phyloP scores from a whole-genome alignment of 2,888 invertebrate species.

The Leucoptera coffeella region DNA sequence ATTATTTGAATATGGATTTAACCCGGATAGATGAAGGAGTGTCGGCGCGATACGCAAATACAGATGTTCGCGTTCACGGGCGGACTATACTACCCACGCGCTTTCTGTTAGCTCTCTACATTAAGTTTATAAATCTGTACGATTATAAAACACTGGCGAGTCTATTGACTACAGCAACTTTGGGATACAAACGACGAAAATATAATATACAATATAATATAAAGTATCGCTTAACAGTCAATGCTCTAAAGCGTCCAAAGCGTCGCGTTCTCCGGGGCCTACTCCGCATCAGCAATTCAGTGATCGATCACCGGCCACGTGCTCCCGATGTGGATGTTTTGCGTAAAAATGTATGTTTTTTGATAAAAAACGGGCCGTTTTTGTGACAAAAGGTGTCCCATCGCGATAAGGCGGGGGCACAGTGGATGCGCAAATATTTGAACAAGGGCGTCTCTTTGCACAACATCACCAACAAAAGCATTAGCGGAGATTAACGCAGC shows the following conservation, averaged over 20 bases:
- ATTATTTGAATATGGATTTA: conserved; percentile 51
- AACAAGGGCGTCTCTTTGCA: conserved; percentile 44
- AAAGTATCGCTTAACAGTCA: no score
- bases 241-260: no score
- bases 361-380: conserved; percentile 15
- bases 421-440: conserved; percentile 43
- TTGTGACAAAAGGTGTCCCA: conserved; percentile 26
- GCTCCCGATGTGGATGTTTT: conserved; percentile 20
- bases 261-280: background rate
- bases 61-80: conserved; percentile 45
- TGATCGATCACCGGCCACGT: conserved; percentile 45
- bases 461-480: conserved; percentile 39
- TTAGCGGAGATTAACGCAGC: conserved; percentile 41
- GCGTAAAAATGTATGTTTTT: conserved; percentile 20
- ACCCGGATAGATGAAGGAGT: conserved; percentile 39
- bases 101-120: no score
- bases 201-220: no score
- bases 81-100: no score
- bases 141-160: no score
- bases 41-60: conserved; percentile 49
- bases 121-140: no score
- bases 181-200: no score
- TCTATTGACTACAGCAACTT: no score
- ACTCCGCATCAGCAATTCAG: no score
- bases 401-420: conserved; percentile 36